Evolutionary conservation across 2,797 vertebrate genomes (phyloP).

Genomic region (Crypturellus tataupa): DNA sequence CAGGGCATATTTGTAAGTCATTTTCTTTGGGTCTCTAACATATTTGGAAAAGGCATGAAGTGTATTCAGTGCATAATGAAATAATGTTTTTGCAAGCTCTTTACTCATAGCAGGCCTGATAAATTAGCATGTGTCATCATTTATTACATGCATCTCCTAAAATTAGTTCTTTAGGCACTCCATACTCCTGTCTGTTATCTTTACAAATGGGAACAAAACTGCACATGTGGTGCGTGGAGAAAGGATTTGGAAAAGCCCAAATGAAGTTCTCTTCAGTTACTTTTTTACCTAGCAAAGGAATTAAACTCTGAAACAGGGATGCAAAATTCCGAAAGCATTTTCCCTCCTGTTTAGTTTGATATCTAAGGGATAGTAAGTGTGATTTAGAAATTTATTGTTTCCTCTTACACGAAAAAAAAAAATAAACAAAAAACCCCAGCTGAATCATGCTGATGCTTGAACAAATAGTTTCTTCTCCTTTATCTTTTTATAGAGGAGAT

Average conservation of each 20-base stretch:
- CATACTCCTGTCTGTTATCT: neutral
- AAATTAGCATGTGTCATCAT: neutral
- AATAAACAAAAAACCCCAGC: neutral
- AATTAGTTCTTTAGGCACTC: neutral
- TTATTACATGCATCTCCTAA: neutral
- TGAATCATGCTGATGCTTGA: neutral
- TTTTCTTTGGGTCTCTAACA: neutral
- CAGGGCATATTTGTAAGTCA: neutral
- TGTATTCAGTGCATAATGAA: neutral
- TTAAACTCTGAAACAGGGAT: neutral
- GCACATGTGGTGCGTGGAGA: rapidly evolving
- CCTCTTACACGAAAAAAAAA: neutral
- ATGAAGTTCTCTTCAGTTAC: neutral
- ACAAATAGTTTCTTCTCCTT: neutral
- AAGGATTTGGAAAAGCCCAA: neutral
- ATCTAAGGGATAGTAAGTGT: neutral
- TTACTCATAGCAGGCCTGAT: neutral
- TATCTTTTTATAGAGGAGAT: neutral
- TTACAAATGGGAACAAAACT: neutral
- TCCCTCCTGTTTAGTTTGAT: neutral
- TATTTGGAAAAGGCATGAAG: neutral
- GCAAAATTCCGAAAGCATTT: neutral
- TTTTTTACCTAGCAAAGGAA: neutral
- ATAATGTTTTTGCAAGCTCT: neutral
- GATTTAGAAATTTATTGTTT: neutral